Evolutionary conservation across 2,797 vertebrate species (phyloP), one percentile per base, ranked within the genome.

Genomic region (Poeciliopsis presidionis): DNA sequence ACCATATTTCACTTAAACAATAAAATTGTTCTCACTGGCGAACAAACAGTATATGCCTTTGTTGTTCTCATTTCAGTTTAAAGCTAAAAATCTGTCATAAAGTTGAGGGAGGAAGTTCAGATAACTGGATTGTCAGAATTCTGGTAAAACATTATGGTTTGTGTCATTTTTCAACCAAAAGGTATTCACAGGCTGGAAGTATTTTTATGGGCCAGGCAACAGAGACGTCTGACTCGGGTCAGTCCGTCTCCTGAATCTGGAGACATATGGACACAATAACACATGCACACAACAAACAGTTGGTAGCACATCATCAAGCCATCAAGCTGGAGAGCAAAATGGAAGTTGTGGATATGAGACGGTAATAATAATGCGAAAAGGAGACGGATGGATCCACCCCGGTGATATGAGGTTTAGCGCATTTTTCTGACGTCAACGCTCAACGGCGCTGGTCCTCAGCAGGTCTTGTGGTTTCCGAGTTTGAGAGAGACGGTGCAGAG

Each of bases 241-340:
- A 82, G 84, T 72, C 63, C 51, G 3, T 80, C 89, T 75, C 79
- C 82, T 41, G 33, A 79, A 45, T 59, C 67, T 53, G 45, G 57
- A 86, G 79, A 79, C 86, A 88, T 81, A 80, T 90, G 90, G 88
- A 89, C 80, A 67, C 82, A 87, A 88, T 91, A 89, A 63, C 81
- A 88, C 82, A 87, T 79, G 77, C 89, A 87, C 49, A 90, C 82
- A 81, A 89, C 78, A 81, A 86, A 86, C 85, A 81, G 73, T 80
- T 30, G 78, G 86, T 87, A 81, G 85, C 87, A 86, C 85, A 87
- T 87, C 80, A 87, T 84, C 77, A 75, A 69, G 80, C 81, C 79
- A 86, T 83, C 77, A 76, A 70, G 82, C 82, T 77, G 43, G 7
- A 81, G 81, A 61, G 77, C 36, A 82, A 84, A 81, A 33, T 72